Evolutionary conservation across 2,888 invertebrate genomes (phyloP).

Genomic region (Mellilla xanthometata): DNA sequence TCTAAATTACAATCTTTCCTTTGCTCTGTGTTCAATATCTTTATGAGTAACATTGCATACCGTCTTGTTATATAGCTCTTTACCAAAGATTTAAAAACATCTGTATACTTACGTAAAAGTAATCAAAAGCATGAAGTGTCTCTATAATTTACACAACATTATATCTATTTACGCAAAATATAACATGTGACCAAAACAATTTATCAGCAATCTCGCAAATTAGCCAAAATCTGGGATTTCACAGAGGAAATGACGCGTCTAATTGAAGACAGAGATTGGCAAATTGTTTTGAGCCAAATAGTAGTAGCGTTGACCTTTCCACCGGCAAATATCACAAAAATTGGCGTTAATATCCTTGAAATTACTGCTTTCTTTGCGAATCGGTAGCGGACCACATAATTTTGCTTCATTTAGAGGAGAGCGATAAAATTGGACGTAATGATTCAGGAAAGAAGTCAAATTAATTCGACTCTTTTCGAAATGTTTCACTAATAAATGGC

Average conservation of each 20-base stretch:
- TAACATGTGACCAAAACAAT: not conserved
- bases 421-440: slow-evolving; percentile 27
- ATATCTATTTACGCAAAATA: too few species aligned
- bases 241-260: slow-evolving; percentile 43
- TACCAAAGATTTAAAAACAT: too few species aligned
- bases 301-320: slow-evolving; percentile 39
- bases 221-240: slow-evolving; percentile 33
- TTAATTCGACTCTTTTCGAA: not conserved
- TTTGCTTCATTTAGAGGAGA: slow-evolving; percentile 27
- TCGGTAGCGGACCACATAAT: slow-evolving; percentile 24
- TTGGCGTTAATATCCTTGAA: slow-evolving; percentile 28
- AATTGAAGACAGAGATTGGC: slow-evolving; percentile 38
- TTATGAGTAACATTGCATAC: too few species aligned
- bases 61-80: too few species aligned
- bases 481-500: too few species aligned
- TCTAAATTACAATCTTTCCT: too few species aligned
- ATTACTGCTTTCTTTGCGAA: slow-evolving; percentile 28
- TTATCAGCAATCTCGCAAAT: slow-evolving; percentile 18
- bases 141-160: too few species aligned
- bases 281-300: slow-evolving; percentile 30
- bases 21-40: too few species aligned
- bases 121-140: too few species aligned
- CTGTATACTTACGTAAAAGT: too few species aligned
- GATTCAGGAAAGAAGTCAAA: slow-evolving; percentile 9
- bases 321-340: slow-evolving; percentile 31